A percentile compares a stretch with the other conserved stretches of the same genome.
phyloP scores from a whole-genome alignment of 2,888 invertebrate species.

The Heliconius ismenius region DNA sequence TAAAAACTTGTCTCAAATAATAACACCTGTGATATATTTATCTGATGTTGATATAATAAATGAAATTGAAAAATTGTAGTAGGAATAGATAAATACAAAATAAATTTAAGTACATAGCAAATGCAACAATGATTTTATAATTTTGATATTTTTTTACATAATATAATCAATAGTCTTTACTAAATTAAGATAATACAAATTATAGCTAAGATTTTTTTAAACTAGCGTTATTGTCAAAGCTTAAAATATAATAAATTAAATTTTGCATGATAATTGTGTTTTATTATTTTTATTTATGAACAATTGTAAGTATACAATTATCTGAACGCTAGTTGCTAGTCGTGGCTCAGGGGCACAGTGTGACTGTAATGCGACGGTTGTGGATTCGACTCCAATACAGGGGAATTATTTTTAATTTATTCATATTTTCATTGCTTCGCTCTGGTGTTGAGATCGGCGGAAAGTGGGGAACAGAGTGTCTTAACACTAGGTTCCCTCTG shows the following conservation, averaged over 20 bases:
- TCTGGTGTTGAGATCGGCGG: too few relatives aligned
- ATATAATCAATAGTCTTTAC: slow-evolving; percentile 1
- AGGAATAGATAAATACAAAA: neutral
- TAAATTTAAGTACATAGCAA: neutral
- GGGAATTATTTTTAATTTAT: too few relatives aligned
- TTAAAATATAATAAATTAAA: slow-evolving; percentile 18
- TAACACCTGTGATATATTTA: slow-evolving; percentile 20
- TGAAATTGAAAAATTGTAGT: neutral
- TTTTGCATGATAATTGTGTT: neutral
- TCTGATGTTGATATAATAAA: slow-evolving; percentile 13
- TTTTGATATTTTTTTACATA: neutral
- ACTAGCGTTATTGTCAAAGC: slow-evolving; percentile 9
- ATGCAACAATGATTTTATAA: neutral
- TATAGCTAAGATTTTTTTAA: neutral
- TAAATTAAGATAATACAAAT: neutral
- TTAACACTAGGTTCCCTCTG: too few relatives aligned
- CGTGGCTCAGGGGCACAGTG: too few relatives aligned
- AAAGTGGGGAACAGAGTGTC: too few relatives aligned
- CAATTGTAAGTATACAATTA: neutral
- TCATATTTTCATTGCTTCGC: too few relatives aligned
- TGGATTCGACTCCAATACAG: too few relatives aligned
- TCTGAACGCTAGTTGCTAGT: neutral
- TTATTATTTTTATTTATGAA: neutral
- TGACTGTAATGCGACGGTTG: too few relatives aligned
- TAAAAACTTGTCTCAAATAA: neutral